Evolutionary conservation across 2,113 vertebrate genomes (phyloP), one percentile per base, ranked within the genome.

Genomic region (Sinocyclocheilus maitianheensis): DNA sequence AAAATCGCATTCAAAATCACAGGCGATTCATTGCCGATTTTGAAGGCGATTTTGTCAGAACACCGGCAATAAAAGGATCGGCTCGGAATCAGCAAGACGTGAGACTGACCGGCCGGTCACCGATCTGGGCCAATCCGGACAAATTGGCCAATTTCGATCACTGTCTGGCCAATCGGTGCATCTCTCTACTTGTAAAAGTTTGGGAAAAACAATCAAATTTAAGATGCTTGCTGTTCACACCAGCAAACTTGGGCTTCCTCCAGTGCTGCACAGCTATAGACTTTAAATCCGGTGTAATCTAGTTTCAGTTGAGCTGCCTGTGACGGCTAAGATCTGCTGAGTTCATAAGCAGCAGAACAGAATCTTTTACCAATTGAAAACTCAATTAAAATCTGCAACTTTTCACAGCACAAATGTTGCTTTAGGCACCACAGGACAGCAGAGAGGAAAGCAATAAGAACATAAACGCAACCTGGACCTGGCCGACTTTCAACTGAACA

Each of bases 231-330:
- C 34, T 71, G 67, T 81, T 71, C 34, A 58, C 67, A 81, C 37
- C 18, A 62, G 77, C n/a, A 85, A 67, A 58, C 71, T 40, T 87
- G 20, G 65, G 84, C 46, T 78, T 24, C 53, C 69, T 86, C 53
- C 26, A 86, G 10, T 37, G 26, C 63, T 34, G 65, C 10, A 2
- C 26, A 16, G 20, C 43, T 53, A 8, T n/a, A 89, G 86, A 85
- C 89, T 87, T 81, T 86, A 92, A 93, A 91, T 90, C 88, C 74
- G 78, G 81, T 63, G 81, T 93, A 92, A 95, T 93, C 87, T 13
- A 87, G 83, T 93, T 93, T 87, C 26, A 30, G 76, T 69, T 18
- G 87, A 77, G 79, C 26, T 20, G 83, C 67, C 67, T 48, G 78
- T 67, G 84, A 91, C 87, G 89, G 88, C n/a, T 24, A 60, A 79